Evolutionary conservation across 2,113 vertebrate species (phyloP), one percentile per base, ranked within the genome.

Genomic region (Bubo bubo): DNA sequence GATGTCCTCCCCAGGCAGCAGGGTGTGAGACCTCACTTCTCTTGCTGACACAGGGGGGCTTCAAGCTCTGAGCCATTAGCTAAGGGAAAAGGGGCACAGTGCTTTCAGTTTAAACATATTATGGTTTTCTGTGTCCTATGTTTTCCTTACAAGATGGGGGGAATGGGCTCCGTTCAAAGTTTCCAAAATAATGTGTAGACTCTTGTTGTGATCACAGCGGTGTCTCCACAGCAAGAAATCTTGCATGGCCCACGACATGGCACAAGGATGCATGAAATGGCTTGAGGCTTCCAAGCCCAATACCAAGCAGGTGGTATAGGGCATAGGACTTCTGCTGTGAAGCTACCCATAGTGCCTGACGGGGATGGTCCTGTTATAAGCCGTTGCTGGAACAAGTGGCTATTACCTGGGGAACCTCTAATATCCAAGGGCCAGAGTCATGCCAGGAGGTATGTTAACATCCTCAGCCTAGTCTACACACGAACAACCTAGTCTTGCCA

Each of bases 291-390:
- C 32, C 11, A 67, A 72, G 37, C 20, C 15, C 3, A 1, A 49
- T 15, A 39, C 23, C 14, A 11, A 22, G 30, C 0, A 0, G 10
- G 34, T 30, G 30, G 19, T 14, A 10, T 1, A 35, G 58, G 24
- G 21, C 15, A 37, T 9, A 59, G 67, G 34, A 75, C 66, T 67
- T 41, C 52, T 37, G 13, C 18, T n/a, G 20, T 55, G 52, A 74
- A 67, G 60, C 19, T 55, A 37, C 34, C 32, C 2, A 1, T 1
- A 2, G 34, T 70, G 47, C 52, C 58, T 71, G 16, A 45, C 37
- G 32, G 49, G 27, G 19, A 30, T 30, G 32, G 12, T 34, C 26
- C 12, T 18, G 8, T 55, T 35, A 9, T 2, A 71, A 49, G 22
- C 19, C 9, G 39, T 8, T 0, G 1, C 43, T 41, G 49, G 62